A percentile compares a stretch with the other conserved stretches of the same genome.
Conservation (phyloP, 2,797 vertebrate species). For the Melopsittacus undulatus region DNA sequence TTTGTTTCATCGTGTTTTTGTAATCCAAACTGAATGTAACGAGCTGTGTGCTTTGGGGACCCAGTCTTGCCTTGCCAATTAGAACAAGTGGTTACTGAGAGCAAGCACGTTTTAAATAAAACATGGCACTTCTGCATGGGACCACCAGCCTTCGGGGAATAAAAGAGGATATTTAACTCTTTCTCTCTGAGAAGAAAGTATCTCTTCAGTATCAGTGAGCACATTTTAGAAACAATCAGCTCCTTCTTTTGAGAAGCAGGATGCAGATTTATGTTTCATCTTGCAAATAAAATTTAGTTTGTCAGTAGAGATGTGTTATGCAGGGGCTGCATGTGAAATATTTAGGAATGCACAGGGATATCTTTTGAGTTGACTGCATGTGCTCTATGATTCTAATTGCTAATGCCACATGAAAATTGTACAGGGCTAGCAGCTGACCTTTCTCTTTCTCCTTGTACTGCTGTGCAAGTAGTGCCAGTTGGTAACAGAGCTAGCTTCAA, state of each 20-base stretch:
- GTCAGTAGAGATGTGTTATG: not conserved
- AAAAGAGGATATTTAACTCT: slow-evolving; percentile 71
- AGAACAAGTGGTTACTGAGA: slow-evolving; percentile 81
- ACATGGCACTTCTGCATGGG: slow-evolving; percentile 75
- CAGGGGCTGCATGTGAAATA: not conserved
- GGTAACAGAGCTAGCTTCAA: not conserved
- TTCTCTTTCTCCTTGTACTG: not conserved
- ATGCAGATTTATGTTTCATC: slow-evolving; percentile 2
- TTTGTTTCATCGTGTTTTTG: slow-evolving; percentile 81
- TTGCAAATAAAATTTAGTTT: not conserved
- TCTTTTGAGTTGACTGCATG: not conserved
- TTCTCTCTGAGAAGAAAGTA: slow-evolving; percentile 38
- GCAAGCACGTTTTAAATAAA: slow-evolving; percentile 83
- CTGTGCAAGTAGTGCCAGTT: not conserved
- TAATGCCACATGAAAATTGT: not conserved
- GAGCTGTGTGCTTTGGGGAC: slow-evolving; percentile 81
- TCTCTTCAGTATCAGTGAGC: not conserved
- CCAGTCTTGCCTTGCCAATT: slow-evolving; percentile 81
- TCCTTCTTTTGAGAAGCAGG: not conserved
- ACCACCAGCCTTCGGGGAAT: slow-evolving; percentile 59
- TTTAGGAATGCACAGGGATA: not conserved
- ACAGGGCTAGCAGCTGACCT: not conserved
- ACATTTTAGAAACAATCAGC: not conserved
- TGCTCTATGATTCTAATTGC: not conserved
- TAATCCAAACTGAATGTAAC: slow-evolving; percentile 83